phyloP scores from a whole-genome alignment of 1,140 invertebrate species.

The Delia radicum region DNA sequence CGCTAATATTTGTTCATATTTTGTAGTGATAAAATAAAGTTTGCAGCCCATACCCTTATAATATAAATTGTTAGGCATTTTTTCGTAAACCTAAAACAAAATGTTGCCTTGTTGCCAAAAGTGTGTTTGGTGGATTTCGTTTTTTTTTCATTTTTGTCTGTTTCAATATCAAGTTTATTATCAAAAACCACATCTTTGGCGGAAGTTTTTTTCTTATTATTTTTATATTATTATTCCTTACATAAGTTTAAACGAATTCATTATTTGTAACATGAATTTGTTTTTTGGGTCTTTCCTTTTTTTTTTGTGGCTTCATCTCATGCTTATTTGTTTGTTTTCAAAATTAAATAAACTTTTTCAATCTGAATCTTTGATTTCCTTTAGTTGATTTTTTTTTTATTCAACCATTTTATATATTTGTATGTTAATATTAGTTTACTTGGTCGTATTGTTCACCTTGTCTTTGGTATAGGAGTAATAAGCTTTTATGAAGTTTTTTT shows the following conservation, averaged over 20 bases:
- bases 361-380: constrained; percentile 27
- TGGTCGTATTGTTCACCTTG: not conserved
- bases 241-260: constrained; percentile 27
- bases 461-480: not conserved
- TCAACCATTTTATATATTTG: not conserved
- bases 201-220: constrained; percentile 10
- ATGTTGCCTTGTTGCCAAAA: not conserved
- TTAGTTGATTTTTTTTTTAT: not conserved
- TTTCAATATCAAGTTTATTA: constrained; percentile 5
- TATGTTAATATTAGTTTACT: not conserved
- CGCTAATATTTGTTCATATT: too few species aligned
- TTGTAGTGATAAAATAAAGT: too few species aligned
- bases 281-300: not conserved
- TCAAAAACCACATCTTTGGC: constrained; percentile 11
- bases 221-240: not conserved
- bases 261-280: constrained; percentile 8
- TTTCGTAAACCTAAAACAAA: not conserved
- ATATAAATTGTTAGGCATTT: not conserved
- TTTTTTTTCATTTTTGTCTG: not conserved
- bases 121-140: not conserved
- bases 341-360: constrained; percentile 31
- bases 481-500: not conserved
- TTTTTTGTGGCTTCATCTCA: not conserved
- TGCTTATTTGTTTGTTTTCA: constrained; percentile 27
- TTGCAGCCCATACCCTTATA: too few species aligned